Evolutionary conservation across 2,888 invertebrate species (phyloP).

Genomic region (Andrena chrysosceles): DNA sequence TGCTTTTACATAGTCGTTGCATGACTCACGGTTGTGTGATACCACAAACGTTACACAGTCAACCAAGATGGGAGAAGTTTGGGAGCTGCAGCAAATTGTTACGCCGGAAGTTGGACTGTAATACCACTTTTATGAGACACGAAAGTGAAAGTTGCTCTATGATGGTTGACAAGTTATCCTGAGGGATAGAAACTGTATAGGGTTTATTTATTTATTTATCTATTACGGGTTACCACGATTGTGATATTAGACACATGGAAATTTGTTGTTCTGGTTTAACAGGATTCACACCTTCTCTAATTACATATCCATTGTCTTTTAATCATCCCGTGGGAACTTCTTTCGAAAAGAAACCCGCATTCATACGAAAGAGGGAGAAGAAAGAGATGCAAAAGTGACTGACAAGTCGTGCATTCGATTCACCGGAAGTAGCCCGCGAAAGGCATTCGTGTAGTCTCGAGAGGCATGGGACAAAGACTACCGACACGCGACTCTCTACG

Average conservation of each 20-base stretch:
- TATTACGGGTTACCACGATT: not conserved
- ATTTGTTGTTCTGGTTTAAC: not conserved
- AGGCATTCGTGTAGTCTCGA: not conserved
- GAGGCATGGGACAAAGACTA: not conserved
- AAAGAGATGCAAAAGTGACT: not conserved
- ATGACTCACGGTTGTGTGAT: not conserved
- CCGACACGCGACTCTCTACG: slow-evolving; percentile 13
- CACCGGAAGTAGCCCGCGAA: not conserved
- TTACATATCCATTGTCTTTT: no score
- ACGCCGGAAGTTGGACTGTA: not conserved
- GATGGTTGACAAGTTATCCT: not conserved
- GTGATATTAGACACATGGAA: not conserved
- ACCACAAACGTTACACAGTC: not conserved
- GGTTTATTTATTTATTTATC: no score
- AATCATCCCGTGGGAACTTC: not conserved
- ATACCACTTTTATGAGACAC: slow-evolving; percentile 21
- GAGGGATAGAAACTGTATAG: not conserved
- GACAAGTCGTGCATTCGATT: not conserved
- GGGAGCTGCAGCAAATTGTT: slow-evolving; percentile 7
- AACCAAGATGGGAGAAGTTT: slow-evolving; percentile 1
- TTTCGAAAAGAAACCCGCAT: not conserved
- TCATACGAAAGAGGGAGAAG: not conserved
- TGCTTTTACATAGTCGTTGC: not conserved
- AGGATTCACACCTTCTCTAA: no score
- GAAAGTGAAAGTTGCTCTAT: slow-evolving; percentile 23